Evolutionary conservation across 1,140 invertebrate species (phyloP).

Genomic region (Nephila pilipes): DNA sequence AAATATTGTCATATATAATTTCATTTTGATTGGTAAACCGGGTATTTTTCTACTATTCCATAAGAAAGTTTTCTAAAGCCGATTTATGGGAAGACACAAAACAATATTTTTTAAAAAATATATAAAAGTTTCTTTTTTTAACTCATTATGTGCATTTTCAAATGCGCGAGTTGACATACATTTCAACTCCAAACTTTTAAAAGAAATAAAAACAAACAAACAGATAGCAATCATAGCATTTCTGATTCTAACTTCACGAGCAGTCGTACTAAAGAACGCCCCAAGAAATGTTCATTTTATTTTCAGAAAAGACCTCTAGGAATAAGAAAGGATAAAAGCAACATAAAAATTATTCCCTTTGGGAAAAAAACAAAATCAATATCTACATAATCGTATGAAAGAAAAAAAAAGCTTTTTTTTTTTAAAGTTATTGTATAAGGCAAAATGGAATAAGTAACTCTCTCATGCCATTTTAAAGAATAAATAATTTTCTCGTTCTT

Average conservation of each 20-base stretch:
- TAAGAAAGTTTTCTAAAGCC: no score
- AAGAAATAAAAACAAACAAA: no score
- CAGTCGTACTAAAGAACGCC: not conserved
- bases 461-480: not conserved
- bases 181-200: no score
- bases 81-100: no score
- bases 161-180: no score
- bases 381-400: constrained; percentile 11
- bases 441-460: not conserved
- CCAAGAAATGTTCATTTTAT: not conserved
- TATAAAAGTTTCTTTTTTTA: no score
- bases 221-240: no score
- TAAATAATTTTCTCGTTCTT: not conserved
- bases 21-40: no score
- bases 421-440: not conserved
- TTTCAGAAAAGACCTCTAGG: not conserved
- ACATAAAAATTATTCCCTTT: not conserved
- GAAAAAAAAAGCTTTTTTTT: not conserved
- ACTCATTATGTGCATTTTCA: no score
- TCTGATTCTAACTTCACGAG: not conserved
- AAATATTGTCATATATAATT: no score
- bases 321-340: not conserved
- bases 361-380: constrained; percentile 9
- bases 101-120: no score
- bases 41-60: no score